Base-by-base conservation (phyloP, 2,113 vertebrate species). In the Microcebus murinus region DNA sequence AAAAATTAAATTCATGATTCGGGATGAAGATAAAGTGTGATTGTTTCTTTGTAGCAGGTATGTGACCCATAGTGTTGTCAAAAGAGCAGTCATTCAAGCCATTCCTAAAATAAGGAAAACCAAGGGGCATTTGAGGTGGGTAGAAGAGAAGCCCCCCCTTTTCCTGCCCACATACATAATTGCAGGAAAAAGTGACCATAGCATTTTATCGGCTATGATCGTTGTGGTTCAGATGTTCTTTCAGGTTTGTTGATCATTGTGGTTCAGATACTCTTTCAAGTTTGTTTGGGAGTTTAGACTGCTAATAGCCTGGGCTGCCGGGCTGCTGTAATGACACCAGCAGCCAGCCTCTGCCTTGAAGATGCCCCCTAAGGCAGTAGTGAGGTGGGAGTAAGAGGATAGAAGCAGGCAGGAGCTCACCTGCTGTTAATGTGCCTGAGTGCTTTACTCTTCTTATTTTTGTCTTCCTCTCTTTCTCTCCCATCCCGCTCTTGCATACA, bases 201-300 rank as follows among this genome's bases (percentile, higher is more conserved):
- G 97, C 93, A 84, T 98, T 97, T 97, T 97, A 96, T 97, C 98
- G 96, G 96, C 97, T 97, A 68, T 90, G 92, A 92, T 98, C 1
- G 52, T 55, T 55, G 94, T 68, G 89, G 97, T 96, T 98, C 94
- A 73, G 94, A 96, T 97, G 90, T 95, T 97, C 97, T 98, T 98
- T 97, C 96, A 96, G 74, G 94, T 97, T 97, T 97, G 93, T 98
- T 90, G 92, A 91, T 98, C 98, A 96, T 96, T 97, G 95, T 68
- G 87, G 97, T 96, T 98, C 93, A 70, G 94, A 96, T 97, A 90
- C 95, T 98, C 97, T 98, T 98, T 97, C 96, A 96, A 82, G 95
- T 98, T 98, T 97, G 93, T 98, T 97, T 91, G 84, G 96, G 95
- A 98, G 96, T 97, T 97, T 98, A 95, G 98, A 77, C 96, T 95